These are phyloP conservation scores for Peucedramus taeniatus DNA, from an alignment of 2,113 vertebrate species.

Conservation along the genomic window DNA sequence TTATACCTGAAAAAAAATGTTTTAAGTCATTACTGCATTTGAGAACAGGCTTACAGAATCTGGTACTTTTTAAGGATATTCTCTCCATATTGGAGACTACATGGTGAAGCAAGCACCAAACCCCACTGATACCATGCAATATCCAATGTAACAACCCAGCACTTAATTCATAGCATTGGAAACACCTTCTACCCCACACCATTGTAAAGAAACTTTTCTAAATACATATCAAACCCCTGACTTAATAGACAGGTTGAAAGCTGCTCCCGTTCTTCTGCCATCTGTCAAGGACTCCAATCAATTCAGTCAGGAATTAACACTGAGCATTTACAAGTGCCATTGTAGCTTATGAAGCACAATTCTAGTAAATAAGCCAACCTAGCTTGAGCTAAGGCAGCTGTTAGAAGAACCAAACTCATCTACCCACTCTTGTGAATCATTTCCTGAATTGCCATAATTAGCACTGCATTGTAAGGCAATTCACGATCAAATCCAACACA, in stretches of 20 bases:
- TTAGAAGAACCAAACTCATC: neutral
- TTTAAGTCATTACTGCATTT: neutral
- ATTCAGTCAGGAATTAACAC: neutral
- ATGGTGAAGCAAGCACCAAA: neutral
- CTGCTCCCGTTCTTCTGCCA: neutral
- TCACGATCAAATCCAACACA: neutral
- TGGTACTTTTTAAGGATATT: neutral
- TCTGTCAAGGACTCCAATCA: neutral
- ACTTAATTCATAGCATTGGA: neutral
- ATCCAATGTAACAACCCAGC: neutral
- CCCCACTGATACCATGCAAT: neutral
- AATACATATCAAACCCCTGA: neutral
- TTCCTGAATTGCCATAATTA: slow-evolving; percentile 5
- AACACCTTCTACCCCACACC: neutral
- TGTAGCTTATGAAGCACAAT: neutral
- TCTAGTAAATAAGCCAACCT: slow-evolving; percentile 16
- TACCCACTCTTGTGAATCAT: slow-evolving; percentile 16
- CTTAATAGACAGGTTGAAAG: neutral
- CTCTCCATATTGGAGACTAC: neutral
- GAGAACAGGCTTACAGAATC: neutral
- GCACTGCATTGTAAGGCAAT: neutral
- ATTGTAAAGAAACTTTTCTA: neutral
- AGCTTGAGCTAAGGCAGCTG: neutral
- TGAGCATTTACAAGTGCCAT: neutral
- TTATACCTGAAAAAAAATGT: neutral